Conservation (phyloP, 2,888 invertebrate species). For the Ashinkailepas kermadecensis region DNA sequence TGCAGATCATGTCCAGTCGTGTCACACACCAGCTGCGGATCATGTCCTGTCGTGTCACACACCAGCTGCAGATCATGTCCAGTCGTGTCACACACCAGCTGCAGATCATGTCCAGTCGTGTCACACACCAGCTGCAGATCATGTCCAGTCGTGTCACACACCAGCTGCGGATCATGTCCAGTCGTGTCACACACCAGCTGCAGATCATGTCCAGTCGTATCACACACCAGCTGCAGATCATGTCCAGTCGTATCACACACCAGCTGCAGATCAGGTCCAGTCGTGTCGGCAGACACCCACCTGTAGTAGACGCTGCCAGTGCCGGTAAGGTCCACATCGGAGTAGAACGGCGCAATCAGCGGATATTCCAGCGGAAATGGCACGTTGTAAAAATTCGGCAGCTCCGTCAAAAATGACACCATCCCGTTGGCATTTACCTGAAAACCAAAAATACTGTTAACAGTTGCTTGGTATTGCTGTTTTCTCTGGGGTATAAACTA, state of each 20-base stretch:
- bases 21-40: not conserved
- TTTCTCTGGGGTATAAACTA: not conserved
- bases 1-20: not conserved
- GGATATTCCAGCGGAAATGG: slow-evolving; percentile 85
- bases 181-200: too few relatives aligned
- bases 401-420: slow-evolving; percentile 81
- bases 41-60: too few relatives aligned
- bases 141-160: not conserved
- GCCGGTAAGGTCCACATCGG: slow-evolving; percentile 74
- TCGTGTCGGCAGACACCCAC: slow-evolving; percentile 37
- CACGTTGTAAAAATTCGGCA: slow-evolving; percentile 74
- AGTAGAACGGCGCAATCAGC: slow-evolving; percentile 80
- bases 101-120: not conserved
- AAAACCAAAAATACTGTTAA: slow-evolving; percentile 35
- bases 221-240: not conserved
- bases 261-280: not conserved
- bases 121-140: too few relatives aligned
- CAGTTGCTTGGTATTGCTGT: not conserved
- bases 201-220: slow-evolving; percentile 22
- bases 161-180: too few relatives aligned
- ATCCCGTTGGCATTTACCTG: slow-evolving; percentile 89
- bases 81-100: not conserved
- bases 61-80: slow-evolving; percentile 2
- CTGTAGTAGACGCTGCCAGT: slow-evolving; percentile 65
- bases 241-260: not conserved